Percentiles rank a stretch among this genome's conserved stretches.
Evolutionary conservation across 2,888 invertebrate species (phyloP).

Genomic region (Drosophila phalerata): DNA sequence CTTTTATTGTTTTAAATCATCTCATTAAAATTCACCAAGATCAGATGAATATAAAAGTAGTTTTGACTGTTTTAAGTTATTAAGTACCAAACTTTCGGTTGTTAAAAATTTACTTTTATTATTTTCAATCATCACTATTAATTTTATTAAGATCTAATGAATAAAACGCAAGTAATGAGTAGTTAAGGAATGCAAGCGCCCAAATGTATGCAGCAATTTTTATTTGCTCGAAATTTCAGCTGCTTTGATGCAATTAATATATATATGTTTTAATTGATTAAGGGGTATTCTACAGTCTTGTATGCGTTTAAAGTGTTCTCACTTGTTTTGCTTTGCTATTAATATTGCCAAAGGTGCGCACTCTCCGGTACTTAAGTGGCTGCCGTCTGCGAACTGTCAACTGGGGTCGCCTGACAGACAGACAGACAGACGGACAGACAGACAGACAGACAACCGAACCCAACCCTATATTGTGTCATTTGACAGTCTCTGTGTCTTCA

Average conservation of each 20-base stretch:
- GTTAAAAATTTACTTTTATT: too few relatives aligned
- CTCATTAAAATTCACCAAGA: too few relatives aligned
- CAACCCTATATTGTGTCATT: constrained; percentile 72
- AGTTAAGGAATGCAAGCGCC: not conserved
- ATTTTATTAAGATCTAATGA: not conserved
- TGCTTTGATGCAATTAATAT: not conserved
- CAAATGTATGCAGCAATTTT: not conserved
- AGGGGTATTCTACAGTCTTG: not conserved
- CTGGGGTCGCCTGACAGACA: constrained; percentile 51
- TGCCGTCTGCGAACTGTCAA: constrained; percentile 81
- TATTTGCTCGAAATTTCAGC: too few relatives aligned
- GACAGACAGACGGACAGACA: too few relatives aligned
- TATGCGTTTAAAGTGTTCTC: too few relatives aligned
- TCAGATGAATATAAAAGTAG: too few relatives aligned
- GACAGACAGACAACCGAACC: constrained; percentile 6
- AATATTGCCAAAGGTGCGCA: constrained; percentile 82
- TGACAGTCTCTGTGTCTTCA: constrained; percentile 59
- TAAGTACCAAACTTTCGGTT: too few relatives aligned
- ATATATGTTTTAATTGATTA: not conserved
- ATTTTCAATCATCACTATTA: too few relatives aligned
- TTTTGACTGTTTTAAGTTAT: too few relatives aligned
- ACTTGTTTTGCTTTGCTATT: constrained; percentile 64
- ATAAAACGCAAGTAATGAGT: not conserved
- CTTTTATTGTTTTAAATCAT: too few relatives aligned
- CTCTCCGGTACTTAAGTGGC: constrained; percentile 78